Conservation (phyloP, 2,797 vertebrate genomes). For the Acanthurus tractus region DNA sequence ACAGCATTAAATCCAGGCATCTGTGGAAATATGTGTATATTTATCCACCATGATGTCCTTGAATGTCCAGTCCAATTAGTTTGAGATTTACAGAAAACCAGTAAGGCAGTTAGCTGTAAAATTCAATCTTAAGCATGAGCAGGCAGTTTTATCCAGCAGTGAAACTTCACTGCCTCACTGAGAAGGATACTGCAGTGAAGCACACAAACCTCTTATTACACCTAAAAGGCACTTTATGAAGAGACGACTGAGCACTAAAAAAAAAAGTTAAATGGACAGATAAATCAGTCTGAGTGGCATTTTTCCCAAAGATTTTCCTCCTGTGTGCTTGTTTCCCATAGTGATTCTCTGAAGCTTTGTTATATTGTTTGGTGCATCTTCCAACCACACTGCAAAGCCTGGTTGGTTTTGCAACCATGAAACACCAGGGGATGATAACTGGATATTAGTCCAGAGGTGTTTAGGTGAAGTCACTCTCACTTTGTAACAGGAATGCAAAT, state of each 20-base stretch:
- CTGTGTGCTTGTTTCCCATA: conserved; percentile 13
- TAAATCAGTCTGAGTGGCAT: conserved; percentile 54
- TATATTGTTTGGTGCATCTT: conserved; percentile 1
- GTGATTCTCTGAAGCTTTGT: background rate
- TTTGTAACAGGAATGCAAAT: background rate
- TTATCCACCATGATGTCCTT: conserved; percentile 9
- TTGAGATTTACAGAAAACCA: conserved; percentile 29
- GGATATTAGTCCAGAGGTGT: background rate
- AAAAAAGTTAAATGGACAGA: conserved; percentile 13
- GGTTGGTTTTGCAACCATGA: background rate
- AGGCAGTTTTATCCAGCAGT: conserved; percentile 37
- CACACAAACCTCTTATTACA: conserved; percentile 43
- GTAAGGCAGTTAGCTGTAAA: conserved; percentile 44
- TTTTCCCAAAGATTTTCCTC: conserved; percentile 37
- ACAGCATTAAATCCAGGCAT: conserved; percentile 10
- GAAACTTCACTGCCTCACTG: conserved; percentile 17
- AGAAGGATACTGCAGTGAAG: conserved; percentile 19
- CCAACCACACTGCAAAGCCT: conserved; percentile 1
- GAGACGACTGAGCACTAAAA: conserved; percentile 13
- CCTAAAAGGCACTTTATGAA: conserved; percentile 45
- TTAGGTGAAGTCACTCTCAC: conserved; percentile 9
- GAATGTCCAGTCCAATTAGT: conserved; percentile 30
- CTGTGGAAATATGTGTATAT: conserved; percentile 13
- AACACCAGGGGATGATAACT: background rate
- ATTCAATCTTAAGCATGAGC: conserved; percentile 42